Percentiles rank a stretch among this genome's conserved stretches.
These are phyloP conservation scores for Mastigias papua DNA, from an alignment of 30 jellyfish, hydroid and myxozoan genomes.

Conservation along the genomic window DNA sequence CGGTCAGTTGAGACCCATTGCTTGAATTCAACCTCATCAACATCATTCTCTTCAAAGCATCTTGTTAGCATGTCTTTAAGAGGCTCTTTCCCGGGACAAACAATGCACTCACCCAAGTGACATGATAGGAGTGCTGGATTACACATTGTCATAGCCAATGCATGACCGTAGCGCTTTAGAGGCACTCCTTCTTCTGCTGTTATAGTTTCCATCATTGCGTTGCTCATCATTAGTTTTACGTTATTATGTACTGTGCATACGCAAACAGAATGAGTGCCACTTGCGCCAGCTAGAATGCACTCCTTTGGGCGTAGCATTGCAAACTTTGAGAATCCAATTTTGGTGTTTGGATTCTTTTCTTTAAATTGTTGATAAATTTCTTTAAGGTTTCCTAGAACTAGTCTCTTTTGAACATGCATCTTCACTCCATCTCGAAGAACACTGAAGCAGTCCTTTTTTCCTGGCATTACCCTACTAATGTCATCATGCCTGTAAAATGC, in stretches of 20 bases:
- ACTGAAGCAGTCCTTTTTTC: constrained; percentile 40
- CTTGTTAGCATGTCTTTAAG: constrained; percentile 24
- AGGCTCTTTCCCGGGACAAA: constrained; percentile 43
- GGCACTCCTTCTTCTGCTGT: constrained; percentile 38
- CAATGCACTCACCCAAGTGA: constrained; percentile 17
- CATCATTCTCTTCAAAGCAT: neutral
- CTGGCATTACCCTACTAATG: constrained; percentile 62
- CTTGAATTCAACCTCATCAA: constrained; percentile 35
- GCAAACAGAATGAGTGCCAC: constrained; percentile 74
- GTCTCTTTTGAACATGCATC: constrained; percentile 14
- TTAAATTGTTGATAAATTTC: constrained; percentile 36
- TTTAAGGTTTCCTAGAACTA: constrained; percentile 34
- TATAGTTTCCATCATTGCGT: constrained; percentile 3
- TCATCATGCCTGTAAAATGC: constrained; percentile 1
- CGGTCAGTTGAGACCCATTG: constrained; percentile 54
- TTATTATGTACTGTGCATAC: constrained; percentile 71
- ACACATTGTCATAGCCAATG: constrained; percentile 27
- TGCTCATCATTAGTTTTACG: constrained; percentile 63
- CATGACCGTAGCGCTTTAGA: constrained; percentile 23
- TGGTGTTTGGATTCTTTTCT: neutral
- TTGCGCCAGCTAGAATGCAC: constrained; percentile 52
- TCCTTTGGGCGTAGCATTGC: constrained; percentile 68
- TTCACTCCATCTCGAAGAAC: constrained; percentile 26
- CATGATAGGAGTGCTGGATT: constrained; percentile 52
- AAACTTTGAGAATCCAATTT: constrained; percentile 48